Conservation (phyloP, 1,140 invertebrate genomes). For the Dreissena polymorpha region DNA sequence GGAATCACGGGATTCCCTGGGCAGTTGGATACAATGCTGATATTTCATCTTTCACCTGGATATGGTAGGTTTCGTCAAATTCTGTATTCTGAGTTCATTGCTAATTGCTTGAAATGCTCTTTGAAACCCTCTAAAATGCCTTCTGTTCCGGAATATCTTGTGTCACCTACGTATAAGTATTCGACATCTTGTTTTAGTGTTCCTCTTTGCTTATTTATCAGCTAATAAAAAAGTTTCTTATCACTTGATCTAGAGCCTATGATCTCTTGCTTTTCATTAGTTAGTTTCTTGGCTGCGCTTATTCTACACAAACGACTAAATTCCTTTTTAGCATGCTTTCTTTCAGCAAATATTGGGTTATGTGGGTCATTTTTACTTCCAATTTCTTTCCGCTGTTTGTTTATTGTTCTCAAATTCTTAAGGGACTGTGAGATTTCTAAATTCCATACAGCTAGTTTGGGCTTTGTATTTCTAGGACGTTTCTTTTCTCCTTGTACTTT, state of each 20-base stretch:
- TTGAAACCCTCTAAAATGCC: neutral
- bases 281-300: neutral
- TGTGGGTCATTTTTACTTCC: neutral
- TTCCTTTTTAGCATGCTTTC: neutral
- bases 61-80: neutral
- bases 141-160: neutral
- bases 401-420: neutral
- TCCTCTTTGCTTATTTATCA: neutral
- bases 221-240: slow-evolving; percentile 6
- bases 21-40: neutral
- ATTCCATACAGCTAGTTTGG: neutral
- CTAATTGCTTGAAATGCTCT: neutral
- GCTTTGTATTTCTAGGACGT: neutral
- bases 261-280: neutral
- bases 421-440: neutral
- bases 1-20: neutral
- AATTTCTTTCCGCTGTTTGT: neutral
- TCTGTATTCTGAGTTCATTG: neutral
- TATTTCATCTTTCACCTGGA: neutral
- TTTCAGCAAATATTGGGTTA: neutral
- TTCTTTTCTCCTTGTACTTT: too few species aligned
- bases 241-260: neutral
- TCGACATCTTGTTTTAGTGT: neutral
- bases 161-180: neutral
- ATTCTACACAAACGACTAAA: neutral